These are phyloP conservation scores for Hedya salicella DNA, from an alignment of 2,888 invertebrate species.

Conservation along the genomic window DNA sequence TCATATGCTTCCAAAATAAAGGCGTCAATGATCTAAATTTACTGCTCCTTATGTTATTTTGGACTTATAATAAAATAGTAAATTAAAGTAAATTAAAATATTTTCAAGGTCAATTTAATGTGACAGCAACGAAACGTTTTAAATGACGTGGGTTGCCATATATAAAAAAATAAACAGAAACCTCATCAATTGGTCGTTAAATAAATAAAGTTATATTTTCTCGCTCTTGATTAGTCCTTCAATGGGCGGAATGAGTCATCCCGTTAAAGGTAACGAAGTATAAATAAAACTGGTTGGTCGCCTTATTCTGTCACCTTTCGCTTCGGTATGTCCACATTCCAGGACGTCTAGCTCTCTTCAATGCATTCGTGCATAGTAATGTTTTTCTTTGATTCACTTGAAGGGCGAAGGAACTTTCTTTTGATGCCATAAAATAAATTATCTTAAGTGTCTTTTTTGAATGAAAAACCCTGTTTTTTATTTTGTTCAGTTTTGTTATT, in stretches of 20 bases:
- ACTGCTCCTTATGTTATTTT: too few relatives aligned
- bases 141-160: not conserved
- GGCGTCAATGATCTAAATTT: too few relatives aligned
- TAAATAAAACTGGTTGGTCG: conserved; percentile 37
- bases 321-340: conserved; percentile 38
- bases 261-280: conserved; percentile 27
- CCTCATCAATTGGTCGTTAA: conserved; percentile 5
- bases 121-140: too few relatives aligned
- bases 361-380: conserved; percentile 31
- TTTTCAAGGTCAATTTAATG: too few relatives aligned
- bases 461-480: too few relatives aligned
- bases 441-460: not conserved
- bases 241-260: conserved; percentile 31
- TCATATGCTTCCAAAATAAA: too few relatives aligned
- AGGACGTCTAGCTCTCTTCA: conserved; percentile 36
- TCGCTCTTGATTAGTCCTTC: conserved; percentile 31
- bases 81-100: not conserved
- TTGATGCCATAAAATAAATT: not conserved
- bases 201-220: conserved; percentile 9
- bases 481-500: not conserved
- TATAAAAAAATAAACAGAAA: not conserved
- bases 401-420: conserved; percentile 5
- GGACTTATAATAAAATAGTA: too few relatives aligned
- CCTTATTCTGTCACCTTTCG: conserved; percentile 37
- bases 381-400: conserved; percentile 21